These are phyloP conservation scores for Melinopterus prodromus DNA, from an alignment of 2,888 invertebrate genomes.

Conservation along the genomic window DNA sequence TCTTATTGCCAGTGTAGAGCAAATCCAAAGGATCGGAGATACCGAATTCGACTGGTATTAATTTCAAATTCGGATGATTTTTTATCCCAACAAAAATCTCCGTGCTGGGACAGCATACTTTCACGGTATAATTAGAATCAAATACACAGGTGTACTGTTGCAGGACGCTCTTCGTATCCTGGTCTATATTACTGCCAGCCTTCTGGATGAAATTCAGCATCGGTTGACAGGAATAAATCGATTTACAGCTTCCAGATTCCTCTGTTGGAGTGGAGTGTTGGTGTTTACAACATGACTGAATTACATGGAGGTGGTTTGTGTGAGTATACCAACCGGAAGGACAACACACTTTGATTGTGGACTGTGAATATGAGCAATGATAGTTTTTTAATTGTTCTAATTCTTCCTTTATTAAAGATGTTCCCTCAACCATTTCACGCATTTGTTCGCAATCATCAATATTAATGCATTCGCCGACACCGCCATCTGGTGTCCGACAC, in stretches of 20 bases:
- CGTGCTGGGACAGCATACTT: slow-evolving; percentile 32
- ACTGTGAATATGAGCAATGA: slow-evolving; percentile 58
- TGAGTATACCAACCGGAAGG: slow-evolving; percentile 21
- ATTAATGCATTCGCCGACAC: slow-evolving; percentile 55
- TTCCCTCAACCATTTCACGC: slow-evolving; percentile 37
- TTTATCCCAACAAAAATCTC: slow-evolving; percentile 36
- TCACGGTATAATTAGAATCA: not conserved
- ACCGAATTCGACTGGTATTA: slow-evolving; percentile 63
- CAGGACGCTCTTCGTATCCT: not conserved
- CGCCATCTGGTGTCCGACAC: slow-evolving; percentile 55
- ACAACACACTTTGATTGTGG: slow-evolving; percentile 35
- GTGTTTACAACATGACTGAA: not conserved
- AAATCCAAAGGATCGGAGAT: slow-evolving; percentile 60
- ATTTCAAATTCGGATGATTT: slow-evolving; percentile 28
- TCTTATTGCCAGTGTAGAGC: slow-evolving; percentile 69
- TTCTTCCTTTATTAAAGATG: not conserved
- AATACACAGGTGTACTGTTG: slow-evolving; percentile 21
- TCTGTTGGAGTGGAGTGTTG: slow-evolving; percentile 23
- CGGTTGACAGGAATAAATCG: slow-evolving; percentile 21
- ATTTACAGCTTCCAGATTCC: slow-evolving; percentile 22
- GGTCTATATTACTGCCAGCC: not conserved
- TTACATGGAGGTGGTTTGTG: not conserved
- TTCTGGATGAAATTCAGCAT: slow-evolving; percentile 23
- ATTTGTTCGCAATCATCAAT: slow-evolving; percentile 50
- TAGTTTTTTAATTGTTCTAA: slow-evolving; percentile 40